Evolutionary conservation across 2,113 vertebrate species (phyloP), one percentile per base, ranked within the genome.

Genomic region (Ciconia boyciana): DNA sequence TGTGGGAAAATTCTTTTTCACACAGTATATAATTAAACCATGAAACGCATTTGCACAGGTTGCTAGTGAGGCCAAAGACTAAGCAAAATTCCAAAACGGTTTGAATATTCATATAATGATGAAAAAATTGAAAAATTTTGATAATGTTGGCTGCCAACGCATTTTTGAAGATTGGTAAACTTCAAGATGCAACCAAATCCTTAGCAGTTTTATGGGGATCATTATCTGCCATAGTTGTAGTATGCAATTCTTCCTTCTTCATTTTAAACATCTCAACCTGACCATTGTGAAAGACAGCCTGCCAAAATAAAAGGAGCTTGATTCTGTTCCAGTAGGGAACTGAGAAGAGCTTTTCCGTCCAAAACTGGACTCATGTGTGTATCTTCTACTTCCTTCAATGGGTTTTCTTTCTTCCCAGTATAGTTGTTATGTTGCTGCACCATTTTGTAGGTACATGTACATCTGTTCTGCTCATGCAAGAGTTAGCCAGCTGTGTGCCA

Each of bases 401-500:
- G 3, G 6, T 69, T 88, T 90, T 34, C 19, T 71, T 74, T n/a
- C 15, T 9, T 89, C 48, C 14, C 29, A 28, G 20, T 60, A 18
- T 61, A 60, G 29, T 8, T 34, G 13, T 74, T 60, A 3, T 17
- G 9, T 60, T 55, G 31, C 75, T 76, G 32, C 48, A 76, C 17
- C 3, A 0, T 71, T 94, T 71, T 79, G 32, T 75, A 78, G 65
- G 15, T 41, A 82, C 57, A 82, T 11, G 2, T 60, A 20, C 69
- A 79, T 91, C 78, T 93, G 89, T 78, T 93, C 84, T 94, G 61
- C 74, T 83, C 74, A 18, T 26, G 41, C 77, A 90, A 69, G 57
- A 68, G 74, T 48, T 52, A 82, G 77, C 87, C 93, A 97, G 96
- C 95, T 96, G 91, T 69, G 87, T 96, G 78, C 93, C 94, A 96